Evolutionary conservation across 2,113 vertebrate genomes (phyloP).

Genomic region (Zootoca vivipara): DNA sequence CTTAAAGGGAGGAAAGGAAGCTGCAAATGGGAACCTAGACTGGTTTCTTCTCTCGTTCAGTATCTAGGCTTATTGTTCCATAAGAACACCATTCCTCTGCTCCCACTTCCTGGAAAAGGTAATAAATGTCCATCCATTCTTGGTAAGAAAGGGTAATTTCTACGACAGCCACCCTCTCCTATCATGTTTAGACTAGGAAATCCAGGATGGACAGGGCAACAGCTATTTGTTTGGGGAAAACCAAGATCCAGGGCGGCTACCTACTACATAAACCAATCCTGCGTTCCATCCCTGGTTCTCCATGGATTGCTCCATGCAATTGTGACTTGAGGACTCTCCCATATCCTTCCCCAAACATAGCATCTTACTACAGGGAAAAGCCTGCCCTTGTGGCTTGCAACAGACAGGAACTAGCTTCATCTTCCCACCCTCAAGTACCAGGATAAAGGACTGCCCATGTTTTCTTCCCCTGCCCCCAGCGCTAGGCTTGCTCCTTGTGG

Average conservation of each 20-base stretch:
- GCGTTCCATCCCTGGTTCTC: background rate
- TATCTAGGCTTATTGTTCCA: background rate
- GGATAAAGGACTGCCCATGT: background rate
- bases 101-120: background rate
- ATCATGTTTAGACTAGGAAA: background rate
- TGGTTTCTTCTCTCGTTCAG: background rate
- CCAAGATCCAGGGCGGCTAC: background rate
- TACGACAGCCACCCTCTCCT: background rate
- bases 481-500: slow-evolving; percentile 25
- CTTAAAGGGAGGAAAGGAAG: background rate
- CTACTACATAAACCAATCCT: background rate
- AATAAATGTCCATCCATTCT: background rate
- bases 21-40: background rate
- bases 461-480: accelerated
- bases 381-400: background rate
- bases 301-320: background rate
- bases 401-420: background rate
- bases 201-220: background rate
- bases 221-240: background rate
- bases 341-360: background rate
- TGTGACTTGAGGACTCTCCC: background rate
- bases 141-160: background rate
- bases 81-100: background rate
- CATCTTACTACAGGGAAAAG: background rate
- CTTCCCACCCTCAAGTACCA: background rate